These are phyloP conservation scores for Bolborhynchus lineola DNA, from an alignment of 2,113 vertebrate species.

Conservation along the genomic window DNA sequence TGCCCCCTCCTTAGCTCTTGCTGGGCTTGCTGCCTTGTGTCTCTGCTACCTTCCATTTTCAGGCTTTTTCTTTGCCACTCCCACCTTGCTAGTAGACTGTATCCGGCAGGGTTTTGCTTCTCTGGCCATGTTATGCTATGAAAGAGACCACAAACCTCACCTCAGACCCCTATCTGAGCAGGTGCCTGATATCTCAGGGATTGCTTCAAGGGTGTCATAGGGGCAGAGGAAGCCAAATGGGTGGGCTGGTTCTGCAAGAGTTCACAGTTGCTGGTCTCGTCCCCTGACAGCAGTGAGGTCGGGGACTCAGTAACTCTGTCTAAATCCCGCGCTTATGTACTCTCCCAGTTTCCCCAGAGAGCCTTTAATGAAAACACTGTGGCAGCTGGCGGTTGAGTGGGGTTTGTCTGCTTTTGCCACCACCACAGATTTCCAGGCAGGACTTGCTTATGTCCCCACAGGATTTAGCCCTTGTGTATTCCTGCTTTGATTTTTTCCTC, in stretches of 20 bases:
- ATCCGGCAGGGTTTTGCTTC: neutral
- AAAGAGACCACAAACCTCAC: neutral
- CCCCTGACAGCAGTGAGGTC: neutral
- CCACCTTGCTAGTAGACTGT: neutral
- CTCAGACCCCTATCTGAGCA: neutral
- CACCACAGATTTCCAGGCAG: neutral
- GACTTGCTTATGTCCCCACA: neutral
- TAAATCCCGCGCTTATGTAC: neutral
- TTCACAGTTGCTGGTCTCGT: neutral
- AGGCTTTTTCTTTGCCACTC: neutral
- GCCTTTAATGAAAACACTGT: neutral
- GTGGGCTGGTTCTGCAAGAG: neutral
- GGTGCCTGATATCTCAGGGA: neutral
- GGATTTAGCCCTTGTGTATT: neutral
- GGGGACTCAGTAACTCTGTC: neutral
- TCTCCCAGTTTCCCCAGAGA: neutral
- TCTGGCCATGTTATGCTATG: accelerated
- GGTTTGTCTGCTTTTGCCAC: neutral
- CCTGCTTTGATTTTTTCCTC: neutral
- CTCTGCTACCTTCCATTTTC: neutral
- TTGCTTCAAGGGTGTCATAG: neutral
- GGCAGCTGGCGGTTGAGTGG: neutral
- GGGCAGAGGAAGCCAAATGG: neutral
- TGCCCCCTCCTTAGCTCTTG: neutral
- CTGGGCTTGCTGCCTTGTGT: neutral